Conservation (phyloP, 2,888 invertebrate species). For the Penaeus monodon region DNA sequence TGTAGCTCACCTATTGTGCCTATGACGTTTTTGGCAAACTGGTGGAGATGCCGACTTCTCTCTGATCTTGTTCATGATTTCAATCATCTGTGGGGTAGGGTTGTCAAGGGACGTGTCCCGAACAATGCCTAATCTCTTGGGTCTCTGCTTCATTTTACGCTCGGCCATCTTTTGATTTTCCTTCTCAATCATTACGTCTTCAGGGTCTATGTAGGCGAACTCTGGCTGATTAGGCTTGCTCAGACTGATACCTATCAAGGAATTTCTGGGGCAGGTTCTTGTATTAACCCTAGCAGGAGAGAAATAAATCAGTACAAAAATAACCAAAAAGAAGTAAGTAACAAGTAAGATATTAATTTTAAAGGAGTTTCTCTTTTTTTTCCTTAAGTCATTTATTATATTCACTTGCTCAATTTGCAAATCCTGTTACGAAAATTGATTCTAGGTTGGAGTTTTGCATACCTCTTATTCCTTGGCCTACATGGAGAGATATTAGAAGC, state of each 20-base stretch:
- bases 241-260: constrained; percentile 57
- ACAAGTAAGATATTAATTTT: too few relatives aligned
- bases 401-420: background rate
- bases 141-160: constrained; percentile 55
- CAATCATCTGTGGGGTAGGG: constrained; percentile 64
- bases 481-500: constrained; percentile 60
- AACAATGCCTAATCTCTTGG: constrained; percentile 53
- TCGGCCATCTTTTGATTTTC: constrained; percentile 63
- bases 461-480: constrained; percentile 60
- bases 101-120: constrained; percentile 64
- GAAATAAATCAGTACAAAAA: background rate
- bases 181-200: constrained; percentile 62
- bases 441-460: background rate
- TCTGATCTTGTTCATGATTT: constrained; percentile 63
- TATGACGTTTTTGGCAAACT: constrained; percentile 61
- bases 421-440: too few relatives aligned
- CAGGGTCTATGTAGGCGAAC: constrained; percentile 43
- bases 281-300: constrained; percentile 57
- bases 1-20: constrained; percentile 56
- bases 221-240: constrained; percentile 59
- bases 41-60: constrained; percentile 64
- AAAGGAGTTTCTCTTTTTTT: too few relatives aligned
- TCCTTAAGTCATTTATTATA: background rate
- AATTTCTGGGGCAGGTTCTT: constrained; percentile 55
- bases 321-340: too few relatives aligned